phyloP scores from a whole-genome alignment of 2,888 invertebrate genomes.

The Pseudoips prasinana region DNA sequence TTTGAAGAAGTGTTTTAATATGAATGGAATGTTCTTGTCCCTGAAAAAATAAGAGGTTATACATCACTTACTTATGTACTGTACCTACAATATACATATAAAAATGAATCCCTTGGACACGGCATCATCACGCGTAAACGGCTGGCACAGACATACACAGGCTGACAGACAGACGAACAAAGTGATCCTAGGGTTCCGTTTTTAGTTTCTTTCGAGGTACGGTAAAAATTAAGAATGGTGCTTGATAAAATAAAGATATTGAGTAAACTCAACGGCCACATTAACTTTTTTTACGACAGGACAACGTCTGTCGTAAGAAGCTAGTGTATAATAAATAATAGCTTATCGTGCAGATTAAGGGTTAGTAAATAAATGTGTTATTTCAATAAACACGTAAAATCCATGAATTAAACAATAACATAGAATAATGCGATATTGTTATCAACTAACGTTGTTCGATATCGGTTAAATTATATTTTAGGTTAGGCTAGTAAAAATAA shows the following conservation, averaged over 20 bases:
- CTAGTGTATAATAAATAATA: slow-evolving; percentile 2
- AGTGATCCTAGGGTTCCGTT: neutral
- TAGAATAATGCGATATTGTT: slow-evolving; percentile 1
- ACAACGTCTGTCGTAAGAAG: slow-evolving; percentile 1
- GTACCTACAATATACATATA: slow-evolving; percentile 2
- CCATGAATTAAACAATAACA: slow-evolving; percentile 3
- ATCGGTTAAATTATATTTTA: slow-evolving; percentile 2
- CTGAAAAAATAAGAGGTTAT: no score
- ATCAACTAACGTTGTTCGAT: slow-evolving; percentile 2
- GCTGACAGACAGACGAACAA: slow-evolving; percentile 2
- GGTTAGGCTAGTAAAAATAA: slow-evolving; percentile 2
- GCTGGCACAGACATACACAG: slow-evolving; percentile 1
- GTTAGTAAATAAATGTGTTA: slow-evolving; percentile 1
- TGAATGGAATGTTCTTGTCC: neutral
- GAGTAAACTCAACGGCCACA: slow-evolving; percentile 3
- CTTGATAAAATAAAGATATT: slow-evolving; percentile 2
- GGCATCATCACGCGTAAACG: slow-evolving; percentile 3
- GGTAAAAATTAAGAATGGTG: no score
- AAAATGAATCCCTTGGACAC: slow-evolving; percentile 2
- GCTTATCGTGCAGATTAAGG: slow-evolving; percentile 3
- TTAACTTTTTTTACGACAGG: slow-evolving; percentile 4
- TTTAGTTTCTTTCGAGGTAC: no score
- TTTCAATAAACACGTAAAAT: slow-evolving; percentile 2
- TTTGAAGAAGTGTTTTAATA: slow-evolving; percentile 6
- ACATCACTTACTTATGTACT: no score